Evolutionary conservation across 2,888 invertebrate species (phyloP), one percentile per base, ranked within the genome.

Genomic region (Allophyes oxyacanthae): DNA sequence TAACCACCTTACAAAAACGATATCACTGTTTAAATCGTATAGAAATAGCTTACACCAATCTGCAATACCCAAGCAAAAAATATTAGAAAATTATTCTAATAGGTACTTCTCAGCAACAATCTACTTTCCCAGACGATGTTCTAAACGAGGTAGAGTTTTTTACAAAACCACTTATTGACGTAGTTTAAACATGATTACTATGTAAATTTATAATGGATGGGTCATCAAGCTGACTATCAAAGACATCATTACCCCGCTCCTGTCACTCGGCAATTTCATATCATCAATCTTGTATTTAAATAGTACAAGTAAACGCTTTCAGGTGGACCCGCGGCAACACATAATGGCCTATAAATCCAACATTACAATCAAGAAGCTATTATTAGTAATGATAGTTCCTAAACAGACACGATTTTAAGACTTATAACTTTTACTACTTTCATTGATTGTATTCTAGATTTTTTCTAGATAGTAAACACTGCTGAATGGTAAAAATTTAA

Each of bases 141-240:
- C 44, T 55, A 52, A 70, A 64, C 55, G 52, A 51, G 61, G 28
- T 42, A 45, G 37, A 49, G 51, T 64, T 64, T 76, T 75, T 71
- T 71, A 65, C 37, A 61, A 62, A 59, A 73, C 71, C 71, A 67
- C 75, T 77, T 72, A 77, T 77, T 67, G 67, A 57, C 36, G 64
- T 66, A 65, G 58, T 67, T 61, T 69, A 65, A 73, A 66, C 77
- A 72, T 77, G 83, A 87, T 85, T 84, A 80, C 84, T 86, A 86
- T 87, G 85, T 89, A 86, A 87, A 89, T 87, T 81, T 84, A 82
- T 88, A 89, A 89, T 86, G 84, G 85, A 88, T 87, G 81, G 84
- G 54, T 86, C 84, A 88, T 89, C 88, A 77, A 70, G 63, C 72
- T 74, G 70, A 80, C 78, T 84, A 85, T 86, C 87, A 71, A 49